These are phyloP conservation scores for Notothenia coriiceps DNA, from an alignment of 2,113 vertebrate genomes.

Conservation along the genomic window DNA sequence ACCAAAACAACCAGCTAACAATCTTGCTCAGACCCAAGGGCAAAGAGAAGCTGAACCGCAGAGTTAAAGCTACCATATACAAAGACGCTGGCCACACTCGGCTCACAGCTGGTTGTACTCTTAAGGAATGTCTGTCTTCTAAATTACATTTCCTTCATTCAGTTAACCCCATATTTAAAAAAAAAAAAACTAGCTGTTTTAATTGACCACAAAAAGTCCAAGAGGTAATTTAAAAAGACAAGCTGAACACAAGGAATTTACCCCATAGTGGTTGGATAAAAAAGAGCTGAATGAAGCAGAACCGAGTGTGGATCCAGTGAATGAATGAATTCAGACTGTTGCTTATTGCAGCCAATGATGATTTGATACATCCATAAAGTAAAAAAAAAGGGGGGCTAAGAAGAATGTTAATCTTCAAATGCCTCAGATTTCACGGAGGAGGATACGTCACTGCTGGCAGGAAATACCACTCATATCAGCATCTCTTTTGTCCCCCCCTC, in stretches of 20 bases:
- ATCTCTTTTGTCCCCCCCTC: neutral
- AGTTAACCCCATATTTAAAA: conserved; percentile 42
- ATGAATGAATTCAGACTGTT: conserved; percentile 20
- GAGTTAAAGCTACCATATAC: conserved; percentile 13
- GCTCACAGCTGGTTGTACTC: conserved; percentile 56
- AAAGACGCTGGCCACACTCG: conserved; percentile 9
- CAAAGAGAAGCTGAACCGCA: conserved; percentile 31
- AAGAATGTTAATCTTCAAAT: conserved; percentile 19
- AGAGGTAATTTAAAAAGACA: conserved; percentile 64
- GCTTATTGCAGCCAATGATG: neutral
- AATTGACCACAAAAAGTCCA: conserved; percentile 55
- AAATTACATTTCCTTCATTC: conserved; percentile 64
- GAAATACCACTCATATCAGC: conserved; percentile 69
- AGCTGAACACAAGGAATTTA: conserved; percentile 63
- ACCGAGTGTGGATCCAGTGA: conserved; percentile 1
- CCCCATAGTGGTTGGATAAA: conserved; percentile 11
- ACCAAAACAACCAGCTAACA: conserved; percentile 13
- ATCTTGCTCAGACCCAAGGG: conserved; percentile 16
- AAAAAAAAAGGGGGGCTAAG: neutral
- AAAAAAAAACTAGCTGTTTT: conserved; percentile 42
- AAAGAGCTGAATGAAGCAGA: conserved; percentile 27
- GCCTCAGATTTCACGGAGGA: conserved; percentile 40
- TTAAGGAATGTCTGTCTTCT: conserved; percentile 59
- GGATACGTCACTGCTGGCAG: conserved; percentile 51
- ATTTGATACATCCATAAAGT: neutral